Base-by-base conservation (phyloP, 2,113 vertebrate genomes). In the Daphoenositta chrysoptera region DNA sequence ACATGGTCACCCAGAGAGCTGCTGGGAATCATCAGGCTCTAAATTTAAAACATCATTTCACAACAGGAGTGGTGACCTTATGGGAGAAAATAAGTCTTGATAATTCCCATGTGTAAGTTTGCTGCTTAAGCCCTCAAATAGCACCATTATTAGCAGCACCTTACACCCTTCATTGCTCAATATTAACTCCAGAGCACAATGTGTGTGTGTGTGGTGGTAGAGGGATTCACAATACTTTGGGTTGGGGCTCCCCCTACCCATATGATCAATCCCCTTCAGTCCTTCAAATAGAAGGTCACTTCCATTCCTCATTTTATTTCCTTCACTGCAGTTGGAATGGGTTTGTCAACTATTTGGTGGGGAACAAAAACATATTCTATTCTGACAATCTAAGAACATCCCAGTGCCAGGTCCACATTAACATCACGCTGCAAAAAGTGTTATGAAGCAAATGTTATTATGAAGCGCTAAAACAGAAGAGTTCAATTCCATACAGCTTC, bases 401-500 rank as follows among this genome's bases (percentile, higher is more conserved):
- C 17, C 37, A 72, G 37, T 30, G 63, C 33, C 73, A 70, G 48
- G 33, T 13, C 18, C 27, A 26, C 0, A 3, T 42, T 78, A 83
- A 47, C 27, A 63, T 15, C 37, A 66, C 48, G 45, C 54, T 9
- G 5, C 27, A 73, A 56, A 83, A 79, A 70, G 11, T 6, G 5
- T 53, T 83, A 24, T 35, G 60, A 64, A 77, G 27, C 87, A 72
- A 70, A 61, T 3, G 15, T 60, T 64, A 35, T 54, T 65, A 39
- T 33, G 37, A 95, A 90, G 61, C 28, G 61, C 71, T 65, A 65
- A 95, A 90, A 60, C 54, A 94, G 20, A 72, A 0, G 2, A 88
- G 40, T 68, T 73, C 3, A 19, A 92, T 90, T 91, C 91, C 90
- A 90, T 90, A 94, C 90, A 92, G 83, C 87, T 94, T 68, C 78